A percentile compares a stretch with the other conserved stretches of the same genome.
Conservation (phyloP, 2,888 invertebrate species). For the Nematopogon swammerdamellus region DNA sequence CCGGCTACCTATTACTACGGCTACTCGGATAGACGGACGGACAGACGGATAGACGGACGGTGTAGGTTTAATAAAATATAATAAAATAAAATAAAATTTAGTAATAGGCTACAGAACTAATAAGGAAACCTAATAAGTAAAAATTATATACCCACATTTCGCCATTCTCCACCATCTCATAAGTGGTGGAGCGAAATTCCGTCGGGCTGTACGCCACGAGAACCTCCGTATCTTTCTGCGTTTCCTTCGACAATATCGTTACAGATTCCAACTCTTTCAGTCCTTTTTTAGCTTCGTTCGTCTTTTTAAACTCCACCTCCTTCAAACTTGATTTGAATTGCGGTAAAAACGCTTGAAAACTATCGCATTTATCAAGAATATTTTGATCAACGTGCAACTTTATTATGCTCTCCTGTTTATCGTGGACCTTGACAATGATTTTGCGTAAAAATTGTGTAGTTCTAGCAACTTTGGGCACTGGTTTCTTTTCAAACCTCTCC, state of each 20-base stretch:
- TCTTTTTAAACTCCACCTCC: constrained; percentile 12
- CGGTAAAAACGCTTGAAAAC: constrained; percentile 2
- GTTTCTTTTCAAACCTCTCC: constrained; percentile 21
- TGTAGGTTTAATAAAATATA: too few species aligned
- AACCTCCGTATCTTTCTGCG: constrained; percentile 25
- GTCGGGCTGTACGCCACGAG: constrained; percentile 32
- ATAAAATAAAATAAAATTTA: too few species aligned
- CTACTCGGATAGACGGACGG: too few species aligned
- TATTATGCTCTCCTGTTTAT: constrained; percentile 26
- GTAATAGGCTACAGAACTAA: too few species aligned
- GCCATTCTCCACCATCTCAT: constrained; percentile 20
- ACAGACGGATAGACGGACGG: too few species aligned
- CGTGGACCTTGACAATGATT: not conserved
- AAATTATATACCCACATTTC: not conserved
- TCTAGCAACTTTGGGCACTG: constrained; percentile 24
- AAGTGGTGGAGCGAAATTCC: constrained; percentile 27
- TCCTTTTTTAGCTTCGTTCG: not conserved
- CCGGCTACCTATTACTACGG: too few species aligned
- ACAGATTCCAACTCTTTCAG: not conserved
- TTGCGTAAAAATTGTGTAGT: constrained; percentile 8
- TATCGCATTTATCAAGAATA: constrained; percentile 24
- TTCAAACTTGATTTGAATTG: constrained; percentile 8
- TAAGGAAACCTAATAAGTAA: too few species aligned
- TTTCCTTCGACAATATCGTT: constrained; percentile 21
- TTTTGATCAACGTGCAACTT: constrained; percentile 31